These are phyloP conservation scores for Rattus norvegicus DNA, from an alignment of 2,113 vertebrate genomes.

Conservation along the genomic window DNA sequence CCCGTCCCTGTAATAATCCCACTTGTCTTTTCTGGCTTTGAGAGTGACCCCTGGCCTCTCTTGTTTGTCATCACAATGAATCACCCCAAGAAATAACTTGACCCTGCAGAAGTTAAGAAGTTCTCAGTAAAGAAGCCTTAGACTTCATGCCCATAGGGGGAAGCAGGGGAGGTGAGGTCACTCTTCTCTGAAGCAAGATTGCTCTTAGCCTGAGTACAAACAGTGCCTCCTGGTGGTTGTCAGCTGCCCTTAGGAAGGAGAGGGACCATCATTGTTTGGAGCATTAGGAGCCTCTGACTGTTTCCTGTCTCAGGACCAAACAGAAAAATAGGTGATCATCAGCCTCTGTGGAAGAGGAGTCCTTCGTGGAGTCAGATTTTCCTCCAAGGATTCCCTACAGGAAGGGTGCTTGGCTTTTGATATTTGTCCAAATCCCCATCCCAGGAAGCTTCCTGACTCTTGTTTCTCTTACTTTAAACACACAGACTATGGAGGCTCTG, in stretches of 20 bases:
- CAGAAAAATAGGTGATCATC: accelerated
- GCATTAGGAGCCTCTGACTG: background rate
- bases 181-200: accelerated
- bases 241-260: background rate
- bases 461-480: constrained; percentile 11
- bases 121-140: background rate
- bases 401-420: background rate
- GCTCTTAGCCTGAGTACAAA: accelerated
- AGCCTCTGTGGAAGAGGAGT: accelerated
- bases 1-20: background rate
- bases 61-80: background rate
- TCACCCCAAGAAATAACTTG: background rate
- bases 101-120: background rate
- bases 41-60: background rate
- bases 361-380: background rate
- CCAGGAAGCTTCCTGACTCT: accelerated
- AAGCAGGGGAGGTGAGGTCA: background rate
- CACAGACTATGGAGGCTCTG: background rate
- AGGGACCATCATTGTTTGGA: background rate
- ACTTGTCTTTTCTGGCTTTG: background rate
- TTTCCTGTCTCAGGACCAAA: background rate
- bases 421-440: background rate
- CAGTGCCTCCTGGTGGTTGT: background rate
- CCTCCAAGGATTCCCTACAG: background rate
- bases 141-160: background rate